Evolutionary conservation across 2,888 invertebrate genomes (phyloP), one percentile per base, ranked within the genome.

Genomic region (Monoplex corrugatus): DNA sequence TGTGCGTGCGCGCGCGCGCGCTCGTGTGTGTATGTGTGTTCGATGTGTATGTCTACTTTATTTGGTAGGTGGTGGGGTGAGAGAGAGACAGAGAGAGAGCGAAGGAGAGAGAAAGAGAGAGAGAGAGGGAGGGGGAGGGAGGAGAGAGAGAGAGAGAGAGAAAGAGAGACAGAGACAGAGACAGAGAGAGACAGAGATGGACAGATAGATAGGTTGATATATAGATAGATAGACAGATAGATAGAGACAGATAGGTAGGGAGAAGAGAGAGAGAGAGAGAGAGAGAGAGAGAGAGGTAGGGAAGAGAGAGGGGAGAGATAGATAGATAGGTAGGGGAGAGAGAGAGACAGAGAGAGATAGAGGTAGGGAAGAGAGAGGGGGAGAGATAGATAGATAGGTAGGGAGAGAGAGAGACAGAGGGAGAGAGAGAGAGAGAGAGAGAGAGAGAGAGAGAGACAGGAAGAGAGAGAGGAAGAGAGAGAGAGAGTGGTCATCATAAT

Each of bases 361-460:
- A n/a, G n/a, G n/a, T n/a, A n/a, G n/a, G n/a, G n/a, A n/a, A n/a
- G n/a, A n/a, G n/a, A n/a, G n/a, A n/a, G n/a, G n/a, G n/a, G n/a
- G n/a, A n/a, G n/a, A n/a, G n/a, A n/a, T n/a, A n/a, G n/a, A n/a
- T n/a, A n/a, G 78, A 78, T 13, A 78, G 78, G 35, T 13, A 78
- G 16, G 16, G 78, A 78, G 78, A 32, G 78, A 82, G 82, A 82
- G 82, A 82, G 82, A 82, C 19, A 82, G 82, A 82, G 82, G 35
- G 82, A 82, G 78, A 78, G 78, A 78, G 78, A 78, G 32, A 78
- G 78, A 78, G 78, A 78, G 78, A 78, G 78, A 78, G 78, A 78
- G 78, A 78, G 40, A 35, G 82, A 82, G 40, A 35, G 50, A 50
- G 19, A 13, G 50, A 50, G 19, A 13, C 10, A 50, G 19, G 8